phyloP scores from a whole-genome alignment of 2,113 vertebrate genomes.

The Pan paniscus region DNA sequence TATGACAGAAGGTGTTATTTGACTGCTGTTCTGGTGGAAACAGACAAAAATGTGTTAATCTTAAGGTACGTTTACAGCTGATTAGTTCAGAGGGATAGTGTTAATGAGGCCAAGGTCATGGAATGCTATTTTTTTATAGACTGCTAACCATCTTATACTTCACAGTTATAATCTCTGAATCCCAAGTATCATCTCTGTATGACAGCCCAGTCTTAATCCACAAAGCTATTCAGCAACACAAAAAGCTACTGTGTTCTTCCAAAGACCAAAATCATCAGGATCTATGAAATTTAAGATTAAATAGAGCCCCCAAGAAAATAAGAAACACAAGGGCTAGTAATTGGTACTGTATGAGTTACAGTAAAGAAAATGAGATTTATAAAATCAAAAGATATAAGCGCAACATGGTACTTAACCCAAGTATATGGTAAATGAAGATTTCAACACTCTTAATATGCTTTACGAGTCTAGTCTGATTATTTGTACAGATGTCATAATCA shows the following conservation, averaged over 20 bases:
- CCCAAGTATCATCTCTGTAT: background rate
- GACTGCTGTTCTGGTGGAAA: slow-evolving; percentile 49
- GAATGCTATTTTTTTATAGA: background rate
- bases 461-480: background rate
- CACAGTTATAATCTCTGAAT: slow-evolving; percentile 4
- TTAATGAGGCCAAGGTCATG: background rate
- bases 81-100: slow-evolving; percentile 30
- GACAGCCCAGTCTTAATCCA: background rate
- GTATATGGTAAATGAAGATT: background rate
- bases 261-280: slow-evolving; percentile 19
- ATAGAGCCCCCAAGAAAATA: background rate
- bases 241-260: background rate
- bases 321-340: background rate
- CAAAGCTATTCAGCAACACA: background rate
- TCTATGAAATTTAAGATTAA: slow-evolving; percentile 55
- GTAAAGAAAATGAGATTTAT: slow-evolving; percentile 30
- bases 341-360: background rate
- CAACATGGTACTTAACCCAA: background rate
- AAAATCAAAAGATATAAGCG: background rate
- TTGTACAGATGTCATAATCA: background rate
- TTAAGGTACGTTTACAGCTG: slow-evolving; percentile 41
- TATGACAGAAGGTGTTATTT: slow-evolving; percentile 38
- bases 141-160: background rate
- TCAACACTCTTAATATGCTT: slow-evolving; percentile 1
- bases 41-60: slow-evolving; percentile 26